Evolutionary conservation across 1,140 invertebrate genomes (phyloP).

Genomic region (Lordiphosa stackelbergi): DNA sequence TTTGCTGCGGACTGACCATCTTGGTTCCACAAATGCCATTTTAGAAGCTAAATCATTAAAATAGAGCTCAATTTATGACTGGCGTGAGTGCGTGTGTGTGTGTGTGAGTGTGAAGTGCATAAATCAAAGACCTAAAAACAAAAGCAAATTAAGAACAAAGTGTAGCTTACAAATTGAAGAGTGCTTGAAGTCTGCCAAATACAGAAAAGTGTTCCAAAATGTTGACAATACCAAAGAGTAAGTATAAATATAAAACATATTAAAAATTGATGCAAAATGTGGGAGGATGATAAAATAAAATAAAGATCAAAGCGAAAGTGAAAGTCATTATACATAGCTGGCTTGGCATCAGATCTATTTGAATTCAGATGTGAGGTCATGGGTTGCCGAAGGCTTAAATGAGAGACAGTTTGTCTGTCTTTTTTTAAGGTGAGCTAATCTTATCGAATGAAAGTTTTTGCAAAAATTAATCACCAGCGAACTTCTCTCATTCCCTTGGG

Average conservation of each 20-base stretch:
- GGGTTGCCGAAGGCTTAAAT: no score
- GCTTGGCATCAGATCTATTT: no score
- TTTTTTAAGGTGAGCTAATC: no score
- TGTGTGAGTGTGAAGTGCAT: conserved; percentile 2
- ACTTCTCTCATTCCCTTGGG: no score
- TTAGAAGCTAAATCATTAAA: conserved; percentile 5
- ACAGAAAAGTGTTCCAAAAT: conserved; percentile 6
- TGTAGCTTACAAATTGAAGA: conserved; percentile 11
- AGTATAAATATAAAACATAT: not conserved
- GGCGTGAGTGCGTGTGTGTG: not conserved
- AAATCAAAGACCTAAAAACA: conserved; percentile 1
- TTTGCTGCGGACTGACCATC: conserved; percentile 17
- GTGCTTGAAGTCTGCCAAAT: not conserved
- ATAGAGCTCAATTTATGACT: not conserved
- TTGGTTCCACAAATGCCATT: conserved; percentile 10
- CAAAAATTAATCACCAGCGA: no score
- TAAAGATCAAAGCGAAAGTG: no score
- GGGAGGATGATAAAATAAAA: not conserved
- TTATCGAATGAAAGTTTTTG: no score
- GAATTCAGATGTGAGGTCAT: no score
- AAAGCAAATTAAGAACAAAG: not conserved
- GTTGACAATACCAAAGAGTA: conserved; percentile 9
- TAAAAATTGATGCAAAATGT: no score
- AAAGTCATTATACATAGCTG: no score
- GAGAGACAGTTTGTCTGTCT: no score